Base-by-base conservation (phyloP, 2,888 invertebrate species). In the Camptogramma bilineatum region DNA sequence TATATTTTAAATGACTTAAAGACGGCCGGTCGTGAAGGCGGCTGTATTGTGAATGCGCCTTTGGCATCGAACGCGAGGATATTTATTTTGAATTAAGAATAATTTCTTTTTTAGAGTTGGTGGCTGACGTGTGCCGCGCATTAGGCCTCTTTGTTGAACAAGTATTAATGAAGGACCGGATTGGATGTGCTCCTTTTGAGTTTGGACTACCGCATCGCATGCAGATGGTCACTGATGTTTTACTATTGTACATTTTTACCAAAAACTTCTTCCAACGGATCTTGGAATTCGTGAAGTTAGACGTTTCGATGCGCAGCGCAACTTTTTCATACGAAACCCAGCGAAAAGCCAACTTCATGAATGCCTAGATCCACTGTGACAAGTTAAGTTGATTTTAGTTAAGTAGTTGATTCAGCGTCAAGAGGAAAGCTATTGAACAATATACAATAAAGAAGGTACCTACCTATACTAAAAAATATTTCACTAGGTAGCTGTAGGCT, bases 1-100 rank as follows among this genome's bases (percentile, higher is more conserved):
- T 91, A 91, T 92, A 91, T 91, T 91, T 91, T 86, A 91, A 92
- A 91, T 90, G 89, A 91, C 85, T 88, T 80, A 79, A 81, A 83
- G 81, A 77, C 86, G 84, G 81, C 82, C 85, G 75, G 83, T 85
- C 83, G 76, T 76, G 82, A 73, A 79, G 85, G 80, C 81, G 84
- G 70, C 79, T 73, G 86, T 76, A 85, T 91, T 91, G 91, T 91
- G 88, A 88, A 84, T 85, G 88, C 80, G 80, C 85, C 86, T 85
- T 88, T 87, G 52, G 31, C 28, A 53, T 57, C 53, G 61, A 65
- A 65, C 28, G 62, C 47, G 42, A 21, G 62, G 66, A 59, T 60
- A 66, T 66, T 66, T 63, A 80, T 83, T 84, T 84, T 84, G 87
- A 90, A 90, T 87, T 88, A 87, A 87, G 90, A 87, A 89, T 90